Evolutionary conservation across 2,888 invertebrate species (phyloP).

Genomic region (Tetranychus piercei): DNA sequence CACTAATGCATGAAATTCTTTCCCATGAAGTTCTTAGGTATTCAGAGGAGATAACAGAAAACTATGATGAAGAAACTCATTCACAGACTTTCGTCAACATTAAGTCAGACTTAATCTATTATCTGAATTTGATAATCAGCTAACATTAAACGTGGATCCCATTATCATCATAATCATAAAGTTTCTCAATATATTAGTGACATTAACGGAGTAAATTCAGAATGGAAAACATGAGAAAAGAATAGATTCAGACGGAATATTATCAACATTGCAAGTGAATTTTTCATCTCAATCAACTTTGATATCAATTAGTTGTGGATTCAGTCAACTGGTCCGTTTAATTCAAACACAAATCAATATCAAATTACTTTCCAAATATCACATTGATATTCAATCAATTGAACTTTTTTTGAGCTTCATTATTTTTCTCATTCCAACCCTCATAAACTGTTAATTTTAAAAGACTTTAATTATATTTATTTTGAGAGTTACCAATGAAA

Average conservation of each 20-base stretch:
- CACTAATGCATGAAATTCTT: background rate
- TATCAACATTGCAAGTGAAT: no score
- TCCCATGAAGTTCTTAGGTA: background rate
- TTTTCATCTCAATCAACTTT: no score
- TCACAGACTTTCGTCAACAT: background rate
- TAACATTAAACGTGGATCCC: background rate
- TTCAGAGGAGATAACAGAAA: background rate
- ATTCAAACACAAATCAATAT: no score
- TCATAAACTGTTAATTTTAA: no score
- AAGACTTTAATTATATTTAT: no score
- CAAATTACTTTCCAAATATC: no score
- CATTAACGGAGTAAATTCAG: background rate
- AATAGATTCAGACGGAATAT: background rate
- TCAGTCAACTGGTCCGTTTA: no score
- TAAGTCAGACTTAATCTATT: background rate
- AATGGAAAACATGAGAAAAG: background rate
- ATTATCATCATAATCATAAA: background rate
- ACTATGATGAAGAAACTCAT: background rate
- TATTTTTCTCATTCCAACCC: no score
- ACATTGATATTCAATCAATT: no score
- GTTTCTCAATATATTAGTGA: background rate
- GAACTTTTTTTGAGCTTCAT: no score
- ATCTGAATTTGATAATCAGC: background rate
- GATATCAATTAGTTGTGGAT: no score
- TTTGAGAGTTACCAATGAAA: no score